phyloP scores from a whole-genome alignment of 1,140 invertebrate genomes.

The Holcopasites calliopsidis region DNA sequence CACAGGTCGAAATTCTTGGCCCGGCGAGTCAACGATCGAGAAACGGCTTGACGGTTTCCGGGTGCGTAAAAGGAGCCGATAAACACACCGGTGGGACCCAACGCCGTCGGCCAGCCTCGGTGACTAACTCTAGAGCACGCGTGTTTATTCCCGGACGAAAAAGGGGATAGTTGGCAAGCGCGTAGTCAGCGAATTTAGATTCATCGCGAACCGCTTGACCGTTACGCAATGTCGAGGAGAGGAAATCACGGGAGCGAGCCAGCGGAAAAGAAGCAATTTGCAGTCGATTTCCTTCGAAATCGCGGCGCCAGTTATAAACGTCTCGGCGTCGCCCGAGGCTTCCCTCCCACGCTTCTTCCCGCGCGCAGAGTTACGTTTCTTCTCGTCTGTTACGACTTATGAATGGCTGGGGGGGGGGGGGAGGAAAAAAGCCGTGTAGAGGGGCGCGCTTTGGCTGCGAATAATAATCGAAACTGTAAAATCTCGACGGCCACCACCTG shows the following conservation, averaged over 20 bases:
- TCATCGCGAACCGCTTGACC: conserved; percentile 32
- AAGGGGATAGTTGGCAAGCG: conserved; percentile 60
- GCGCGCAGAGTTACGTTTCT: not conserved
- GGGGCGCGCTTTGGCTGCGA: conserved; percentile 7
- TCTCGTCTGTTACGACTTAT: not conserved
- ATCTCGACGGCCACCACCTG: conserved; percentile 19
- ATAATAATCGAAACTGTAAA: conserved; percentile 38
- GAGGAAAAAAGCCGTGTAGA: not conserved
- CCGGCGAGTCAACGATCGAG: conserved; percentile 9
- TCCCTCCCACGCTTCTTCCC: not conserved
- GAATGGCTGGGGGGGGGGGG: too few relatives aligned
- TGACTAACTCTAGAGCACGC: conserved; percentile 48
- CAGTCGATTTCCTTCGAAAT: conserved; percentile 23
- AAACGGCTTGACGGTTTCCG: conserved; percentile 37
- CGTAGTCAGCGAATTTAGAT: conserved; percentile 60
- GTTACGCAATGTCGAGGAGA: conserved; percentile 47
- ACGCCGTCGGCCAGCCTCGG: conserved; percentile 28
- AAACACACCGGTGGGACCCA: conserved; percentile 56
- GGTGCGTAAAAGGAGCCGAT: conserved; percentile 30
- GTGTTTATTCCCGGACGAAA: conserved; percentile 60
- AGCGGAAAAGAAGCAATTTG: conserved; percentile 4
- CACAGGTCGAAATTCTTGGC: conserved; percentile 1
- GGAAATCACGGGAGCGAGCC: conserved; percentile 47
- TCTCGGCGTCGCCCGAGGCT: not conserved
- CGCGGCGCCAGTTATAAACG: conserved; percentile 1